Percentiles rank a stretch among this genome's conserved stretches.
These are phyloP conservation scores for Gryon sp. DNA, from an alignment of 1,140 invertebrate genomes.

Conservation along the genomic window DNA sequence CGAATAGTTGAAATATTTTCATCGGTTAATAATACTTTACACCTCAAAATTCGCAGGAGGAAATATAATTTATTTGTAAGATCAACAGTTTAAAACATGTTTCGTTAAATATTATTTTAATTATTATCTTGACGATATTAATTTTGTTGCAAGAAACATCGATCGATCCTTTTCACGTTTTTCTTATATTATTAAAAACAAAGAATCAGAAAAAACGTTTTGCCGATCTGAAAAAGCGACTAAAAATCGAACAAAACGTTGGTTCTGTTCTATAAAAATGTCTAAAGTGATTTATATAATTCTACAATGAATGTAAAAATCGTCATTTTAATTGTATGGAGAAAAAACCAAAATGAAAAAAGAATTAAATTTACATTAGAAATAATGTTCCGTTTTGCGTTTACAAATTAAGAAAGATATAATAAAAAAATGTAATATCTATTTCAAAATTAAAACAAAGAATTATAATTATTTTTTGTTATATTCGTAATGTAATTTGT, in stretches of 20 bases:
- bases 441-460: too few species aligned
- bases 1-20: conserved; percentile 14
- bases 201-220: background rate
- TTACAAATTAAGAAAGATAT: too few species aligned
- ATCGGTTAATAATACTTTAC: conserved; percentile 27
- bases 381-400: too few species aligned
- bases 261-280: too few species aligned
- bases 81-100: conserved; percentile 10
- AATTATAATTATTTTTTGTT: too few species aligned
- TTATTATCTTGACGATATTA: conserved; percentile 10
- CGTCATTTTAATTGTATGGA: background rate
- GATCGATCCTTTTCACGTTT: background rate
- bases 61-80: conserved; percentile 1
- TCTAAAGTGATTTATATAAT: too few species aligned
- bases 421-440: too few species aligned
- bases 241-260: conserved; percentile 6
- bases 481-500: too few species aligned
- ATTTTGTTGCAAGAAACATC: background rate
- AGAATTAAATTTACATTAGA: too few species aligned
- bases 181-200: conserved; percentile 14
- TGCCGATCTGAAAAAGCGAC: background rate
- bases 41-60: conserved; percentile 9
- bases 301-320: conserved; percentile 19
- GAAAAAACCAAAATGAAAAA: too few species aligned
- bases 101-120: too few species aligned